phyloP scores from a whole-genome alignment of 1,140 invertebrate genomes.

The Trachelipus rathkii region DNA sequence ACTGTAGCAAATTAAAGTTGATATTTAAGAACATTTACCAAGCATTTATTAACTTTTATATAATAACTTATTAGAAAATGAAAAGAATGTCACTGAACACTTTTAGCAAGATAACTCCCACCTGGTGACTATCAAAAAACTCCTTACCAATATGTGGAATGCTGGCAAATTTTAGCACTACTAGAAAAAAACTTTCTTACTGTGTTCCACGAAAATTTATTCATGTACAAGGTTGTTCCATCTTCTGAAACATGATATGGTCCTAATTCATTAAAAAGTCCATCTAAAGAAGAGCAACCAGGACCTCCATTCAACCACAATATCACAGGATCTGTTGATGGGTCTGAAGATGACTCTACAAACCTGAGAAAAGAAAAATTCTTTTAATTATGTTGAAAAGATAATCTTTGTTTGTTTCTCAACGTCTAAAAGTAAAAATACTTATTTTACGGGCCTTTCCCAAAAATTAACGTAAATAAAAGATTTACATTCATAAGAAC shows the following conservation, averaged over 20 bases:
- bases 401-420: not conserved
- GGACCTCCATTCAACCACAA: constrained; percentile 32
- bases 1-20: too few relatives aligned
- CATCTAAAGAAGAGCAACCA: constrained; percentile 29
- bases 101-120: too few relatives aligned
- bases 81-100: too few relatives aligned
- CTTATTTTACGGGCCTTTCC: not conserved
- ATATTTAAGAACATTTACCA: too few relatives aligned
- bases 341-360: constrained; percentile 22
- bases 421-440: not conserved
- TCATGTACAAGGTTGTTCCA: constrained; percentile 13
- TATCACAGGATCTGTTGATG: constrained; percentile 22
- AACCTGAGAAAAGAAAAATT: constrained; percentile 16
- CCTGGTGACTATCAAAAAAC: too few relatives aligned
- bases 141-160: too few relatives aligned
- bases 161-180: too few relatives aligned
- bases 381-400: not conserved
- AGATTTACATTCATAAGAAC: too few relatives aligned
- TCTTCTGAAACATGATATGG: constrained; percentile 26
- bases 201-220: constrained; percentile 26
- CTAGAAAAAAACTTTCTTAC: not conserved
- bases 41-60: too few relatives aligned
- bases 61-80: too few relatives aligned
- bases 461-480: not conserved
- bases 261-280: constrained; percentile 32